A percentile compares a stretch with the other conserved stretches of the same genome.
These are phyloP conservation scores for Neodiprion fabricii DNA, from an alignment of 1,140 invertebrate genomes.

Conservation along the genomic window DNA sequence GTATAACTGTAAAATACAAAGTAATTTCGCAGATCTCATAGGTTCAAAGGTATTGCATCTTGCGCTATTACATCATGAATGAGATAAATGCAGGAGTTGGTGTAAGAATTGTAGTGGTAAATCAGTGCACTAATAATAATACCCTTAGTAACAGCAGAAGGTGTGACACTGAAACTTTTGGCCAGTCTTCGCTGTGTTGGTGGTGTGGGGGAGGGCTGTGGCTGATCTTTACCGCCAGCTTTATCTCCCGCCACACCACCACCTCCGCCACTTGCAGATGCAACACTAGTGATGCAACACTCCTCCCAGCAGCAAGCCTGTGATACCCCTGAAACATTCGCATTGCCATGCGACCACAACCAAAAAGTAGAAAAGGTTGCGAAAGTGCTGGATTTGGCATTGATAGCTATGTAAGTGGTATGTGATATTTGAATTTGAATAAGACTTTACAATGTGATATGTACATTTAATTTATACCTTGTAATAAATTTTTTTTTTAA, in stretches of 20 bases:
- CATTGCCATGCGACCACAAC: conserved; percentile 42
- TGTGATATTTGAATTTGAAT: too few species aligned
- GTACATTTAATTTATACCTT: too few species aligned
- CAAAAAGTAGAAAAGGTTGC: conserved; percentile 21
- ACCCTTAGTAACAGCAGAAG: conserved; percentile 69
- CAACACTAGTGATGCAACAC: conserved; percentile 51
- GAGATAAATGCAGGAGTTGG: conserved; percentile 28
- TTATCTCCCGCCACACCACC: conserved; percentile 46
- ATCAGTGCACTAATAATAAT: conserved; percentile 29
- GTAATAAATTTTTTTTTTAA: too few species aligned
- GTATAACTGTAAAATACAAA: too few species aligned
- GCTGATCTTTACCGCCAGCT: conserved; percentile 46
- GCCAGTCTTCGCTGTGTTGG: conserved; percentile 82
- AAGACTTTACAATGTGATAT: too few species aligned
- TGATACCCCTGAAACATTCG: conserved; percentile 59
- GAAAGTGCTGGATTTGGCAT: neutral
- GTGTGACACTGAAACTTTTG: conserved; percentile 87
- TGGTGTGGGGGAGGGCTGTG: conserved; percentile 73
- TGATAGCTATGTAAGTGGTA: too few species aligned
- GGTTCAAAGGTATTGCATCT: too few species aligned
- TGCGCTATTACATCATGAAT: too few species aligned
- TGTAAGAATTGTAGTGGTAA: conserved; percentile 12
- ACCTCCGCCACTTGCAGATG: conserved; percentile 42
- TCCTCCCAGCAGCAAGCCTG: conserved; percentile 62
- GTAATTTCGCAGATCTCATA: too few species aligned